Base-by-base conservation (phyloP, 2,888 invertebrate species). In the Incurvaria masculella region DNA sequence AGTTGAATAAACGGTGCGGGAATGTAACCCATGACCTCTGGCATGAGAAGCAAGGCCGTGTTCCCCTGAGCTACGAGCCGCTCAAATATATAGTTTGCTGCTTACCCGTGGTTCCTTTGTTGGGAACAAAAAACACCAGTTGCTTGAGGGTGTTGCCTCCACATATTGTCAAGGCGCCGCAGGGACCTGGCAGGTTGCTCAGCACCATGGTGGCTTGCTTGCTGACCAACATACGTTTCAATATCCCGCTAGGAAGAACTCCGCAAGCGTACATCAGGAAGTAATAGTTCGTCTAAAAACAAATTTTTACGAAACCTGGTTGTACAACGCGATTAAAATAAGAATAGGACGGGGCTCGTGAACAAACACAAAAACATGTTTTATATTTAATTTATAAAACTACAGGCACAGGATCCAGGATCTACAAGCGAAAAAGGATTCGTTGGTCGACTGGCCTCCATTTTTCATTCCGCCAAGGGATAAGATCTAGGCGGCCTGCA, bases 171-270 rank as follows among this genome's bases (percentile, higher is more conserved):
- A 74, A 54, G 38, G 59, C 53, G n/a, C n/a, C n/a, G 6, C 59
- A 59, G 2, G 81, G 81, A 2, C 81, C 82, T 0, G 73, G 73
- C 55, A 82, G 61, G 57, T 81, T 81, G 56, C 81, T 81, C 40
- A 81, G 66, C 0, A 73, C 71, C 59, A 81, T 58, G 1, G 80
- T 79, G 23, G 79, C 76, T 45, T 76, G 74, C 17, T 59, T 63
- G 53, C 79, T 79, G 27, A 66, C 59, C 18, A 81, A 58, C 14
- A 75, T 50, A 1, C 65, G 63, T 39, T 60, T 59, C 20, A 81
- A 55, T 2, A 80, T 54, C 21, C 58, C 56, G 46, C 69, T 68
- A 2, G 81, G 81, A 18, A 81, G 56, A 4, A 75, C 53, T 10
- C 66, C 66, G 17, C 71, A 65, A 4, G 74, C 57, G 50, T 69